A percentile compares a stretch with the other conserved stretches of the same genome.
Conservation (phyloP, 2,888 invertebrate species). For the Synergus laeviventris region DNA sequence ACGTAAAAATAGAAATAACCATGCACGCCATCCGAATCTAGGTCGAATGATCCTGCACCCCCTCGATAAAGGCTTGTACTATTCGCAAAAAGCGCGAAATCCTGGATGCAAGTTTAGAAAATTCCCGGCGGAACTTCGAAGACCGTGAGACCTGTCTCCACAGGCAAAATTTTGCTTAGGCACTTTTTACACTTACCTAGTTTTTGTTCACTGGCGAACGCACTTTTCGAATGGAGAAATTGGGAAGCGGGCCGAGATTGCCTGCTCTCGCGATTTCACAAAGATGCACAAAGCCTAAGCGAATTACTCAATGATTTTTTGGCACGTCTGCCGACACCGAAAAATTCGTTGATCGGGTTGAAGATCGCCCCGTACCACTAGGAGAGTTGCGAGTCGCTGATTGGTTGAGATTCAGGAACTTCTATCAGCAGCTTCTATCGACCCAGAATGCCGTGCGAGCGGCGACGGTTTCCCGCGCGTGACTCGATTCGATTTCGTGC, state of each 20-base stretch:
- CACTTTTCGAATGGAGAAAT: constrained; percentile 57
- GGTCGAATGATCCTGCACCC: constrained; percentile 48
- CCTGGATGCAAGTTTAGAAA: background rate
- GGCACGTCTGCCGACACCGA: constrained; percentile 64
- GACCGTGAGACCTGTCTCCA: background rate
- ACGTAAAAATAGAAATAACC: constrained; percentile 57
- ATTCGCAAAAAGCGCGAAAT: constrained; percentile 38
- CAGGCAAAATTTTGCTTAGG: background rate
- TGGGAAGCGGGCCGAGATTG: constrained; percentile 48
- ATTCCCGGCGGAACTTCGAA: background rate
- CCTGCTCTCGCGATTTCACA: constrained; percentile 42
- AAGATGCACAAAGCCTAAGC: constrained; percentile 41
- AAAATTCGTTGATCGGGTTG: constrained; percentile 69
- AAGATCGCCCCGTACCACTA: constrained; percentile 64
- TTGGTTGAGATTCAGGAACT: constrained; percentile 75
- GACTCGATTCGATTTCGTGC: constrained; percentile 53
- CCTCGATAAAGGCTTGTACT: constrained; percentile 13
- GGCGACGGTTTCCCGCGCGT: constrained; percentile 48
- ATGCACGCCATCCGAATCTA: constrained; percentile 58
- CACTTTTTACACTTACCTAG: constrained; percentile 64
- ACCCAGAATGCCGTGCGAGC: constrained; percentile 70
- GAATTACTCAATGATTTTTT: constrained; percentile 64
- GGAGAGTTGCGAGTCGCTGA: constrained; percentile 60
- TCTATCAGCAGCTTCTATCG: constrained; percentile 77
- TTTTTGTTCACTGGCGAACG: constrained; percentile 53